Percentiles rank a stretch among this genome's conserved stretches.
Evolutionary conservation across 1,140 invertebrate genomes (phyloP).

Genomic region (Oncopodura yosiiana): DNA sequence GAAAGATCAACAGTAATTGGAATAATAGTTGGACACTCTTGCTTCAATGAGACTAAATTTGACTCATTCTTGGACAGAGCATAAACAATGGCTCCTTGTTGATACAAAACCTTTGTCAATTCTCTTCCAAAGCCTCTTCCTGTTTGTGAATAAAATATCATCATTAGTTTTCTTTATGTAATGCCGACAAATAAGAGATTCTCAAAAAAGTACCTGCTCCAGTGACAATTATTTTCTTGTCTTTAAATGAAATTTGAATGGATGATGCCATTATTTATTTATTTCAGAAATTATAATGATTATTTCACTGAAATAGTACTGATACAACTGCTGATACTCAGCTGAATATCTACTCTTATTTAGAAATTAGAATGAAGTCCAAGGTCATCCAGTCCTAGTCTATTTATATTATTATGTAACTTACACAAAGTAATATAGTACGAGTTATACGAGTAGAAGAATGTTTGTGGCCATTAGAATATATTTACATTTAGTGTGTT

Average conservation of each 20-base stretch:
- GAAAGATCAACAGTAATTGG: slow-evolving; percentile 27
- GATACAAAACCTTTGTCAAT: slow-evolving; percentile 36
- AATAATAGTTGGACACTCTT: slow-evolving; percentile 32
- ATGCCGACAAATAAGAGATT: neutral
- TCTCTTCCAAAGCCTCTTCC: slow-evolving; percentile 39
- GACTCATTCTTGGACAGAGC: slow-evolving; percentile 41
- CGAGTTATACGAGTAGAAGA: too few species aligned
- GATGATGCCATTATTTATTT: neutral
- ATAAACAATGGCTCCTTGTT: slow-evolving; percentile 39
- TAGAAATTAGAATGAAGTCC: too few species aligned
- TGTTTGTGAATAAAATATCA: neutral
- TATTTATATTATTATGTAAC: too few species aligned
- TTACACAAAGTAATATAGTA: too few species aligned
- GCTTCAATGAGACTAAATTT: slow-evolving; percentile 38
- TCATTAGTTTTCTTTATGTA: neutral
- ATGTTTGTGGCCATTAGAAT: too few species aligned
- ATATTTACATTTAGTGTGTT: too few species aligned
- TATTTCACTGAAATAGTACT: too few species aligned
- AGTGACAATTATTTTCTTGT: neutral
- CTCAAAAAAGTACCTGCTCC: too few species aligned
- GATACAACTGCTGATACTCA: too few species aligned
- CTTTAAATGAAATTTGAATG: neutral
- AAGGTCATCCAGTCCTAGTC: too few species aligned
- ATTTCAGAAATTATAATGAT: neutral
- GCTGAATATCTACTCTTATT: too few species aligned